phyloP scores from a whole-genome alignment of 2,797 vertebrate genomes.

The Distichodus sexfasciatus region DNA sequence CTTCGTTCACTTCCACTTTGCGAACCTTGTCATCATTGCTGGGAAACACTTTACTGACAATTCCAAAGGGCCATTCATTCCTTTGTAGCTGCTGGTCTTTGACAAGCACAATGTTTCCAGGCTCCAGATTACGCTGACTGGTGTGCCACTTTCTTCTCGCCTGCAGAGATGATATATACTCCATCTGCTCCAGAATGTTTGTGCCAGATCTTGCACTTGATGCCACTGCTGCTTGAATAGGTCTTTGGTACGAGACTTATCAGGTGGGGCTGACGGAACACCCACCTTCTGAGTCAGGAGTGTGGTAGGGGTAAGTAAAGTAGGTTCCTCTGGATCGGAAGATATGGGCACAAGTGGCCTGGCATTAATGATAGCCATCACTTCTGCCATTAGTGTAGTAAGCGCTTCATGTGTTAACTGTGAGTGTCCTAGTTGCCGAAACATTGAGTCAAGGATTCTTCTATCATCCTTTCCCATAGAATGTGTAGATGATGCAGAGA shows the following conservation, averaged over 20 bases:
- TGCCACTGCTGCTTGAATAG: neutral
- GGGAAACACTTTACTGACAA: neutral
- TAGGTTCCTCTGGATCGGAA: neutral
- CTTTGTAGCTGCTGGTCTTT: neutral
- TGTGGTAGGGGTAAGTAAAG: neutral
- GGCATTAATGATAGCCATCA: slow-evolving; percentile 4
- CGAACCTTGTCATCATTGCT: neutral
- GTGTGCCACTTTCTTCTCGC: neutral
- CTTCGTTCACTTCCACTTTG: neutral
- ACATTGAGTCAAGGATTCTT: too few relatives aligned
- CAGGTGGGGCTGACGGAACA: neutral
- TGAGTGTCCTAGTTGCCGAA: too few relatives aligned
- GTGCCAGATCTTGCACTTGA: neutral
- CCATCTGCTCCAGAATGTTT: neutral
- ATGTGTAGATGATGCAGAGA: too few relatives aligned
- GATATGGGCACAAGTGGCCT: neutral
- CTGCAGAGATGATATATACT: neutral
- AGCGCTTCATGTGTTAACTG: too few relatives aligned
- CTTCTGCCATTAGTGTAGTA: neutral
- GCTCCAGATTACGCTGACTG: neutral
- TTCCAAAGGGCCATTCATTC: neutral
- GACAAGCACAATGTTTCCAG: neutral
- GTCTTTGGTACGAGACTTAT: neutral
- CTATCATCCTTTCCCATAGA: too few relatives aligned
- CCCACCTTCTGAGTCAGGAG: neutral